Base-by-base conservation (phyloP, 2,888 invertebrate genomes). In the Rhodophaea formosa region DNA sequence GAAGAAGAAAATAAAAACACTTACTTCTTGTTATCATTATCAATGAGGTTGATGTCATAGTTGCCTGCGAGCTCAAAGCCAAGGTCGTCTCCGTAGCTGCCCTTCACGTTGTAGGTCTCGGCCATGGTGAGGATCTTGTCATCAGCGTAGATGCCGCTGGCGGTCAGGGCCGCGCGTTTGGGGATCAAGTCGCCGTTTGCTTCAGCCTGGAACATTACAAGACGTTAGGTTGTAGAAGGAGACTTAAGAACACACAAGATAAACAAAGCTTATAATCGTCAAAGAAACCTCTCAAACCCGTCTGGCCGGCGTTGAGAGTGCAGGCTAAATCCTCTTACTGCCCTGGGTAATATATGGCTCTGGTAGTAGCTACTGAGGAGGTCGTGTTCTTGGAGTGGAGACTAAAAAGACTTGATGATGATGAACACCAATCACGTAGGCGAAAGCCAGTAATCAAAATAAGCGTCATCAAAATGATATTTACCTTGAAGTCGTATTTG, bases 61-160 rank as follows among this genome's bases (percentile, higher is more conserved):
- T 85, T 82, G 7, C 93, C 93, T 52, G 80, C 79, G 0, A 86
- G 1, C 49, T 92, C 92, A 1, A 80, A 70, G 15, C 72, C 76
- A 7, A 83, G 62, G 46, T 85, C 77, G 0, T 84, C 82, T 0
- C 93, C 93, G 59, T 90, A 93, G 67, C 80, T 85, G 0, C 80
- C 86, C 59, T 90, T 87, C 0, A 90, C 5, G 6, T 77, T 79
- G 69, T 87, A 92, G 0, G 77, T 75, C 0, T 88, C 84, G 0
- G 88, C 86, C 14, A 80, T 68, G 0, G 68, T 56, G 2, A 23
- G 23, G 0, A 77, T 75, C 3, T 83, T 68, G 0, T 80, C 65
- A 17, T 69, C 81, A 0, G 66, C n/a, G 68, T 78, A 79, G 0
- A 73, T 68, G 8, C 73, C 68, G 54, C 71, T 71, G 0, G 75